Evolutionary conservation across 1,140 invertebrate genomes (phyloP).

Genomic region (Doryteuthis pealeii): DNA sequence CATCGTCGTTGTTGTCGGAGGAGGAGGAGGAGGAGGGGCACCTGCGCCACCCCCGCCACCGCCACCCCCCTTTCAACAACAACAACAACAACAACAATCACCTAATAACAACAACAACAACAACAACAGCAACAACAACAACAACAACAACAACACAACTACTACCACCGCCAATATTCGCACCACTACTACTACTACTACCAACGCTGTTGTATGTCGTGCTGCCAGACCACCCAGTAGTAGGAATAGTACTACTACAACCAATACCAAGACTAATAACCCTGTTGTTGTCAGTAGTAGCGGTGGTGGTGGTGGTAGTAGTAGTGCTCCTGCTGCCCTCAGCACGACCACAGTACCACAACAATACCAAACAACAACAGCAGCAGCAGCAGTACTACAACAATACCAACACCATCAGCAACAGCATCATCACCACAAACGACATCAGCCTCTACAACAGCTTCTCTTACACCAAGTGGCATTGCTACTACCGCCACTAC

Average conservation of each 20-base stretch:
- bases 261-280: too few species aligned
- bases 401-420: not conserved
- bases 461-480: conserved; percentile 4
- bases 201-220: conserved; percentile 2
- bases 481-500: not conserved
- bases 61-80: not conserved
- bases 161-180: not conserved
- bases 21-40: not conserved
- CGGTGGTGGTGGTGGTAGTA: not conserved
- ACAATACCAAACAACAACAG: not conserved
- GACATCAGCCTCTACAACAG: not conserved
- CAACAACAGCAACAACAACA: not conserved
- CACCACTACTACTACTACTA: not conserved
- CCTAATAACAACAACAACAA: not conserved
- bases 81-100: not conserved
- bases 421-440: not conserved
- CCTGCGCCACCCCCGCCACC: not conserved
- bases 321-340: not conserved
- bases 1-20: not conserved
- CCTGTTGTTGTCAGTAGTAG: not conserved
- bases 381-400: not conserved
- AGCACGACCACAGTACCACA: not conserved
- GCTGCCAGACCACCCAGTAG: not conserved
- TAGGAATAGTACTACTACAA: not conserved
- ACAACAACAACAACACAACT: not conserved